phyloP scores from a whole-genome alignment of 2,888 invertebrate genomes.

The Epinotia ramella region DNA sequence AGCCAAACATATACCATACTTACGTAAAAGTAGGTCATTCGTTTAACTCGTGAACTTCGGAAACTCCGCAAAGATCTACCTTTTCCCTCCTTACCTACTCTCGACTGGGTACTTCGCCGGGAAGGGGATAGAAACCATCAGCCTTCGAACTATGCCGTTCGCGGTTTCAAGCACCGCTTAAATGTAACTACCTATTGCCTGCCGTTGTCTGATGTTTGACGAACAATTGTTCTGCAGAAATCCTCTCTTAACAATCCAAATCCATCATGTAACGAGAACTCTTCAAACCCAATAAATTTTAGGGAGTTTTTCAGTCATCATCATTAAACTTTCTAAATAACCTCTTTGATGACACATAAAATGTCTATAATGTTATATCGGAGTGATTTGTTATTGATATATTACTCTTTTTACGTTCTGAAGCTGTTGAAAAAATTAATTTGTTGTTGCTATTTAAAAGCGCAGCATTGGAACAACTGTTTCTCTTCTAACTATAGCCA shows the following conservation, averaged over 20 bases:
- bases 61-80: slow-evolving; percentile 10
- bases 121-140: slow-evolving; percentile 38
- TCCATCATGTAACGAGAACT: neutral
- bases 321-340: slow-evolving; percentile 7
- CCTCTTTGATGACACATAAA: slow-evolving; percentile 10
- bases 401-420: neutral
- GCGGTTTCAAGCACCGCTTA: slow-evolving; percentile 30
- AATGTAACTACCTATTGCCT: slow-evolving; percentile 25
- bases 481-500: slow-evolving; percentile 20
- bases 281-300: neutral
- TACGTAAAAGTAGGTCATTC: slow-evolving; percentile 1
- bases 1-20: neutral
- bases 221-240: slow-evolving; percentile 5
- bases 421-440: slow-evolving; percentile 9
- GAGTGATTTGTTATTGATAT: slow-evolving; percentile 18
- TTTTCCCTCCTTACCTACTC: slow-evolving; percentile 12
- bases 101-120: slow-evolving; percentile 27
- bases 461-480: slow-evolving; percentile 14
- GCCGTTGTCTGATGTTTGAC: slow-evolving; percentile 10
- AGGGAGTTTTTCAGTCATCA: slow-evolving; percentile 22
- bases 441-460: slow-evolving; percentile 4
- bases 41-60: slow-evolving; percentile 15
- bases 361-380: slow-evolving; percentile 15
- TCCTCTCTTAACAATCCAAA: neutral
- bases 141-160: slow-evolving; percentile 33